phyloP scores from a whole-genome alignment of 1,140 invertebrate genomes.

The Colletes latitarsis region DNA sequence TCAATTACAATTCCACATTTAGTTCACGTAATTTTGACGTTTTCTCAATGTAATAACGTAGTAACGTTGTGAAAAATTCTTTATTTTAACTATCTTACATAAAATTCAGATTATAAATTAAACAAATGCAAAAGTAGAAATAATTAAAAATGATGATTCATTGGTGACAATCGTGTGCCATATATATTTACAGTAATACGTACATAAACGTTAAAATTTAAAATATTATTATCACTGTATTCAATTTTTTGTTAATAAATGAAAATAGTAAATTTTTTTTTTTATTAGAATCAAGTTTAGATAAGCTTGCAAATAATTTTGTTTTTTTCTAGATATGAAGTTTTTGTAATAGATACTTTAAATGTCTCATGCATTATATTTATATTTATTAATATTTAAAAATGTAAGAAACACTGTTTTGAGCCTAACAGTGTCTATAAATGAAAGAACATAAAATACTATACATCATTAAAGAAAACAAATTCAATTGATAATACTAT shows the following conservation, averaged over 20 bases:
- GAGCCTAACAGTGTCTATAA: not conserved
- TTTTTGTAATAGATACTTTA: no score
- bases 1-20: not conserved
- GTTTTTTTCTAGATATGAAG: no score
- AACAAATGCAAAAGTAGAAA: not conserved
- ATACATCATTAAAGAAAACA: not conserved
- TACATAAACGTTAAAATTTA: no score
- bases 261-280: not conserved
- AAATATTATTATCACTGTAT: not conserved
- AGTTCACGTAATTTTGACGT: not conserved
- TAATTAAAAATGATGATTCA: not conserved
- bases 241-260: not conserved
- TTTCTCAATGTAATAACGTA: not conserved
- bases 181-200: not conserved
- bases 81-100: no score
- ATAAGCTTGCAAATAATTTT: no score
- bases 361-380: no score
- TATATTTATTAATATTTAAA: not conserved
- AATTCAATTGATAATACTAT: constrained; percentile 4
- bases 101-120: no score
- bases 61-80: not conserved
- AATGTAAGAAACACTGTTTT: not conserved
- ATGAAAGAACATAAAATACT: not conserved
- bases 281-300: not conserved
- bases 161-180: constrained; percentile 67